Conservation (phyloP, 2,888 invertebrate genomes). For the Laspeyria flexula region DNA sequence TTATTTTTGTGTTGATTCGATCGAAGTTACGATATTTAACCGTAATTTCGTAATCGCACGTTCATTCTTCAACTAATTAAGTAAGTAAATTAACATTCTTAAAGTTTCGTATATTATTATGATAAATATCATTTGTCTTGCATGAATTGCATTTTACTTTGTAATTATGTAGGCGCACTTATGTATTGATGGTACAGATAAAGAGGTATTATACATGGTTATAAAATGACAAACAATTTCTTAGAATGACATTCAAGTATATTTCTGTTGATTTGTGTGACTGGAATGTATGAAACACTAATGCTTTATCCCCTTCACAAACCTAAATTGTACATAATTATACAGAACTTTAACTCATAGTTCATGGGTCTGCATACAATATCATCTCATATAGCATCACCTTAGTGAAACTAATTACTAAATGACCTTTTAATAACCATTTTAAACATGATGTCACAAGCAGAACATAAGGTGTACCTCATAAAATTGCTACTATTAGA, state of each 20-base stretch:
- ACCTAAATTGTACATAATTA: neutral
- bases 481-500: too few relatives aligned
- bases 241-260: neutral
- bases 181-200: neutral
- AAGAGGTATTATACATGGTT: neutral
- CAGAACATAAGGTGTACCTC: neutral
- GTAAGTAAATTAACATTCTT: neutral
- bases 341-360: too few relatives aligned
- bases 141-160: neutral
- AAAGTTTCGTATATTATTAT: too few relatives aligned
- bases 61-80: neutral
- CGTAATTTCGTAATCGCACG: neutral
- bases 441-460: conserved; percentile 6
- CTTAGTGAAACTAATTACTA: neutral
- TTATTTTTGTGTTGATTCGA: neutral
- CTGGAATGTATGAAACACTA: neutral
- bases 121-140: neutral
- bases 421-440: neutral
- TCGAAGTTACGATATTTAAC: neutral
- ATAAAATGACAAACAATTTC: neutral
- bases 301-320: neutral
- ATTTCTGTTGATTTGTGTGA: neutral
- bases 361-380: neutral
- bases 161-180: neutral
- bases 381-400: neutral